Conservation (phyloP, 2,797 vertebrate species). For the Onychomys leucogaster region DNA sequence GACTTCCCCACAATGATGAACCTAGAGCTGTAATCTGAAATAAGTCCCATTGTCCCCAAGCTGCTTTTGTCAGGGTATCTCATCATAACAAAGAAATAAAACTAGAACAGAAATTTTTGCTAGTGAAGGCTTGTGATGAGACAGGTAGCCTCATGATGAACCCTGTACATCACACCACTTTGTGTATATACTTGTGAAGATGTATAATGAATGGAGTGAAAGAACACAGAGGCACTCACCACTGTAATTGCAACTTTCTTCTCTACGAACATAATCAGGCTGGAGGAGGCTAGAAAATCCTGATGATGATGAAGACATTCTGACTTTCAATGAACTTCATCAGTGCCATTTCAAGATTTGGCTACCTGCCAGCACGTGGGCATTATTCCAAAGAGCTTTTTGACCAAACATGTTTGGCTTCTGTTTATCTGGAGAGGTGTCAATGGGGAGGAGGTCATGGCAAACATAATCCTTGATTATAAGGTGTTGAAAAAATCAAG, state of each 20-base stretch:
- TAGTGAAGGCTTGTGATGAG: not conserved
- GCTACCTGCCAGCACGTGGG: not conserved
- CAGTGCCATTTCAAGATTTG: not conserved
- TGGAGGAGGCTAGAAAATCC: not conserved
- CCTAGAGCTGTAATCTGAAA: not conserved
- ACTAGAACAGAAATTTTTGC: not conserved
- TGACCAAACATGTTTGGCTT: not conserved
- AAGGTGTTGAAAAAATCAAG: constrained; percentile 5
- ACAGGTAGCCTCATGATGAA: not conserved
- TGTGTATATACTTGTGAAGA: not conserved
- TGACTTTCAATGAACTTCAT: not conserved
- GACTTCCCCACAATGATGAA: not conserved
- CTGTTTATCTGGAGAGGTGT: not conserved
- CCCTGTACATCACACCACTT: not conserved
- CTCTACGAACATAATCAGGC: not conserved
- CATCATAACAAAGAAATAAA: not conserved
- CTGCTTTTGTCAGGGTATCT: not conserved
- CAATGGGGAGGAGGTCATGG: not conserved
- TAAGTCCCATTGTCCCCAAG: not conserved
- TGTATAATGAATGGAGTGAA: not conserved
- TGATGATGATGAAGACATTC: not conserved
- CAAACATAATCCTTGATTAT: not conserved
- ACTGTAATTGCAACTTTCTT: constrained; percentile 21
- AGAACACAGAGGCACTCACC: not conserved
- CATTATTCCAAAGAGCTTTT: not conserved